These are phyloP conservation scores for Mya arenaria DNA, from an alignment of 1,140 invertebrate species.

Conservation along the genomic window DNA sequence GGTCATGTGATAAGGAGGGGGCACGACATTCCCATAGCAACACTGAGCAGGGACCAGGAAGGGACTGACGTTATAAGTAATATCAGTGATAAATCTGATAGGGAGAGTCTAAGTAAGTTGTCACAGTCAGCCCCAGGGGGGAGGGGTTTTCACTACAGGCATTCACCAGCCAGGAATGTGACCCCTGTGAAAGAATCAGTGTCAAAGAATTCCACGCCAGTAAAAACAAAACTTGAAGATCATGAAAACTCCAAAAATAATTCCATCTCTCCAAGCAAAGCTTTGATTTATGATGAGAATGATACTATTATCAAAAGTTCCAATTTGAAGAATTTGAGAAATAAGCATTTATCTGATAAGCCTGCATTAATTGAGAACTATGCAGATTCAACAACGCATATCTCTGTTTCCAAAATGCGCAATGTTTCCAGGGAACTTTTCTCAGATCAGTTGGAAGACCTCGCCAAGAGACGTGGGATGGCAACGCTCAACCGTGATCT, in stretches of 20 bases:
- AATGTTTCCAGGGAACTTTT: slow-evolving; percentile 52
- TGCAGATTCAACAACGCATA: slow-evolving; percentile 13
- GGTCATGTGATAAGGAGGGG: slow-evolving; percentile 46
- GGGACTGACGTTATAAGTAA: background rate
- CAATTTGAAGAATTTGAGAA: slow-evolving; percentile 56
- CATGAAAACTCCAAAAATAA: slow-evolving; percentile 12
- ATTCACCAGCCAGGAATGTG: slow-evolving; percentile 9
- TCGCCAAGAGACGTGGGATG: slow-evolving; percentile 44
- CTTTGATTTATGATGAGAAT: slow-evolving; percentile 27
- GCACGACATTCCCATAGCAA: slow-evolving; percentile 46
- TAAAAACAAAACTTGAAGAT: slow-evolving; percentile 7
- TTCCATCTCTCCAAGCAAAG: background rate
- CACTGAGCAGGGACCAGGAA: background rate
- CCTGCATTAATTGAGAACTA: slow-evolving; percentile 36
- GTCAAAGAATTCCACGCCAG: slow-evolving; percentile 2
- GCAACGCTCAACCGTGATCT: slow-evolving; percentile 52
- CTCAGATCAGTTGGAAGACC: slow-evolving; percentile 54
- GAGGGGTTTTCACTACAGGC: slow-evolving; percentile 26
- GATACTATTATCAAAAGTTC: slow-evolving; percentile 55
- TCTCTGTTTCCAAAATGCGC: slow-evolving; percentile 40
- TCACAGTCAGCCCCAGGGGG: slow-evolving; percentile 48
- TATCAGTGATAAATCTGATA: background rate
- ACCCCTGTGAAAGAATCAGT: background rate
- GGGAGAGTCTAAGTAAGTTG: slow-evolving; percentile 10
- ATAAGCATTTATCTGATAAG: slow-evolving; percentile 31